Evolutionary conservation across 2,888 invertebrate species (phyloP).

Genomic region (Pyrgus malvae): DNA sequence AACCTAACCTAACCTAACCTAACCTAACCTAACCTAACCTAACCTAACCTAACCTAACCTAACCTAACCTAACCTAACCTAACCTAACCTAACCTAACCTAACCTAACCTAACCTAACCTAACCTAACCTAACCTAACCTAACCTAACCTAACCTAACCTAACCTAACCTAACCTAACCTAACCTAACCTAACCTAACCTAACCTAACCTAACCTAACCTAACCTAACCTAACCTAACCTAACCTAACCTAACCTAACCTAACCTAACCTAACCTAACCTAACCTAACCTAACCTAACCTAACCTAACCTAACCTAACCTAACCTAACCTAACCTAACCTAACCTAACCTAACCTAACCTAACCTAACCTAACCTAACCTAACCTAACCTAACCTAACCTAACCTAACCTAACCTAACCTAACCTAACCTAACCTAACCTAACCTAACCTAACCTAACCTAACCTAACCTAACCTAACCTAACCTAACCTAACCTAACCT

Average conservation of each 20-base stretch:
- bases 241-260: constrained; percentile 28
- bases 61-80: constrained; percentile 31
- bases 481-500: constrained; percentile 25
- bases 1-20: constrained; percentile 30
- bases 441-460: constrained; percentile 27
- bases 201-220: constrained; percentile 28
- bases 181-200: constrained; percentile 28
- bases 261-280: constrained; percentile 27
- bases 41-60: constrained; percentile 31
- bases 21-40: constrained; percentile 30
- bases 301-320: constrained; percentile 28
- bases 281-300: constrained; percentile 28
- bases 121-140: constrained; percentile 26
- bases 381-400: constrained; percentile 24
- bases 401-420: constrained; percentile 27
- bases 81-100: constrained; percentile 30
- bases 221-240: constrained; percentile 27
- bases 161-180: constrained; percentile 28
- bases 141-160: constrained; percentile 22
- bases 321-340: constrained; percentile 27
- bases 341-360: constrained; percentile 28
- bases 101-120: constrained; percentile 24
- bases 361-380: constrained; percentile 27
- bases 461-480: constrained; percentile 28
- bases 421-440: constrained; percentile 27